Base-by-base conservation (phyloP, 2,797 vertebrate species). In the Podargus strigoides region DNA sequence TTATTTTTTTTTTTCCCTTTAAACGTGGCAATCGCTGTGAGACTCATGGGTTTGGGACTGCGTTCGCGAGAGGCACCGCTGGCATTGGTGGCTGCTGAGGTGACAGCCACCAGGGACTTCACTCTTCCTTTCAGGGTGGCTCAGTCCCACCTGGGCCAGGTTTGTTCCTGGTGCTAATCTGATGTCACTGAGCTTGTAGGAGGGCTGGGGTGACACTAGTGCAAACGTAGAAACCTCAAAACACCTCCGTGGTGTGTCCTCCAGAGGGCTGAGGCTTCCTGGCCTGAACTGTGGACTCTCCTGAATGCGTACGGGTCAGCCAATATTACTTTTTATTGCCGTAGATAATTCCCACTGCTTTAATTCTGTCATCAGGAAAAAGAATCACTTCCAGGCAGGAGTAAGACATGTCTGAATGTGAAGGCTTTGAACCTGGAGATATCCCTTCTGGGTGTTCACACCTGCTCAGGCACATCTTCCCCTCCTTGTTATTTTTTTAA, bases 321-420 rank as follows among this genome's bases (percentile, higher is more conserved):
- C 28, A n/a, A 6, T 7, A 3, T 0, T 37, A 8, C 41, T n/a
- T 34, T 5, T 42, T 42, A 26, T 41, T 62, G 22, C 34, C 8
- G 0, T 6, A 0, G 3, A 2, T 15, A 36, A 22, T 67, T 69
- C 36, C 47, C 49, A 2, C 37, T 8, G 10, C 10, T 50, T 41
- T 36, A 41, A 0, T 76, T 39, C 22, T n/a, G 10, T 58, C 42
- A 2, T 1, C 18, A 22, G n/a, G 52, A 23, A 34, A 63, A 74
- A 27, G 7, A 26, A 23, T 53, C 37, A 26, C 2, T 4, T 47
- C 37, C 66, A 44, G 64, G 56, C 39, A 16, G 17, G 75, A 27
- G 18, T 6, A 24, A 39, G 47, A 19, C 14, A 0, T 8, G 41
- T 46, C 50, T 73, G 46, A 62, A 28, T 74, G 23, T 27, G 73